These are phyloP conservation scores for Triops longicaudatus DNA, from an alignment of 1,140 invertebrate genomes.

Conservation along the genomic window DNA sequence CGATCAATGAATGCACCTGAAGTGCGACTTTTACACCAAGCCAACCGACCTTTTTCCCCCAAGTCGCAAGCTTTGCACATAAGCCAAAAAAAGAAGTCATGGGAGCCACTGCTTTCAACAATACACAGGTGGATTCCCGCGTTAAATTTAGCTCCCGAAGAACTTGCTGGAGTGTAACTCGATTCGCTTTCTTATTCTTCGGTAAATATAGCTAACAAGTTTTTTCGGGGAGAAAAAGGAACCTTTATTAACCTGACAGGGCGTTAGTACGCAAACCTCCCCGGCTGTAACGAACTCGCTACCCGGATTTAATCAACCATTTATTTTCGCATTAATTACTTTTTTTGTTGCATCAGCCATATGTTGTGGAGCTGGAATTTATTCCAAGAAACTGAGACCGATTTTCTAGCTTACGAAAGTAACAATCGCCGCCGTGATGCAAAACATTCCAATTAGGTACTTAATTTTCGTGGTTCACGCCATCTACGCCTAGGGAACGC, in stretches of 20 bases:
- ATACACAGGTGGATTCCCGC: neutral
- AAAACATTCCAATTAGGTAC: too few species aligned
- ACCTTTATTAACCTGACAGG: neutral
- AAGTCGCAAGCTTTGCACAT: neutral
- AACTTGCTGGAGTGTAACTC: neutral
- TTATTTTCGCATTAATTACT: neutral
- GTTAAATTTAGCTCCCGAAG: too few species aligned
- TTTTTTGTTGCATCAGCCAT: too few species aligned
- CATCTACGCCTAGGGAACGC: too few species aligned
- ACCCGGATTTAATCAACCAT: neutral
- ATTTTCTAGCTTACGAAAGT: too few species aligned
- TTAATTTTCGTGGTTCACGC: too few species aligned
- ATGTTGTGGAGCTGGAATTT: too few species aligned
- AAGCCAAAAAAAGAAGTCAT: neutral
- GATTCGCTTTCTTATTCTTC: neutral
- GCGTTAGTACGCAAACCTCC: neutral
- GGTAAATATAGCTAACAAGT: neutral
- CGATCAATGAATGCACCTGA: constrained; percentile 14
- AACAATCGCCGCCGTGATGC: too few species aligned
- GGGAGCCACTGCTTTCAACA: neutral
- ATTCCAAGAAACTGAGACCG: too few species aligned
- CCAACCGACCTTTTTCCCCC: neutral
- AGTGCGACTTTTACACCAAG: constrained; percentile 6
- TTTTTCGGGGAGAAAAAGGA: neutral
- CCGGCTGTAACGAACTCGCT: neutral